Evolutionary conservation across 2,113 vertebrate species (phyloP).

Genomic region (Indicator indicator): DNA sequence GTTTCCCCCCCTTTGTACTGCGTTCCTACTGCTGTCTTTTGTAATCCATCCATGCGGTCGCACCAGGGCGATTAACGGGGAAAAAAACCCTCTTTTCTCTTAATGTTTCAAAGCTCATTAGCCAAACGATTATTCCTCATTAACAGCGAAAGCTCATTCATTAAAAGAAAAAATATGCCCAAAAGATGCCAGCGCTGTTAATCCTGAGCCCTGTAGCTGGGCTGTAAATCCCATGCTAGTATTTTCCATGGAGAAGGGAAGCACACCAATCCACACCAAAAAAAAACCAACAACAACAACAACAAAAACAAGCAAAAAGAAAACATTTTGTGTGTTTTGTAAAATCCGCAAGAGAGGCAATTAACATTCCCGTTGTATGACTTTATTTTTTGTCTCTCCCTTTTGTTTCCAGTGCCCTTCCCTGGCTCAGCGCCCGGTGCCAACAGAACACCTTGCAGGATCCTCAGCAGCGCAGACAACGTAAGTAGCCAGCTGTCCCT

Average conservation of each 20-base stretch:
- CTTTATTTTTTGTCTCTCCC: constrained; percentile 80
- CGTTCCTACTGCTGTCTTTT: constrained; percentile 82
- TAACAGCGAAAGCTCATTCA: constrained; percentile 83
- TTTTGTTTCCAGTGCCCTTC: constrained; percentile 87
- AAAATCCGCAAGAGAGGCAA: constrained; percentile 86
- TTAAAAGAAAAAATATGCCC: constrained; percentile 85
- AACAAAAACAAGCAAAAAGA: constrained; percentile 35
- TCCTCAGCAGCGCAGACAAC: constrained; percentile 77
- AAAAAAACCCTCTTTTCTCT: constrained; percentile 80
- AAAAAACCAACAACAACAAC: neutral
- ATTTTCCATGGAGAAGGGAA: constrained; percentile 78
- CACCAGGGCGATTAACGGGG: constrained; percentile 90
- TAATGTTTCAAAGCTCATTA: constrained; percentile 98
- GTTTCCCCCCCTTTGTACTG: constrained; percentile 73
- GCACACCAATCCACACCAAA: constrained; percentile 70
- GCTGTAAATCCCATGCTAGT: constrained; percentile 82
- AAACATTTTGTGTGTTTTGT: constrained; percentile 80
- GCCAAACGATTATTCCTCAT: constrained; percentile 90
- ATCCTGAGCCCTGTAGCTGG: constrained; percentile 77
- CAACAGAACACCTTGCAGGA: constrained; percentile 86
- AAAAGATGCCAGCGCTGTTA: constrained; percentile 89
- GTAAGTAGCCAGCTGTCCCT: constrained; percentile 81
- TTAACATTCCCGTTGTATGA: constrained; percentile 84
- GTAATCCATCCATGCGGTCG: constrained; percentile 98
- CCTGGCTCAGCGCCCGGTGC: constrained; percentile 90